Percentiles rank a stretch among this genome's conserved stretches.
phyloP scores from a whole-genome alignment of 2,797 vertebrate species.

The Falco cherrug region DNA sequence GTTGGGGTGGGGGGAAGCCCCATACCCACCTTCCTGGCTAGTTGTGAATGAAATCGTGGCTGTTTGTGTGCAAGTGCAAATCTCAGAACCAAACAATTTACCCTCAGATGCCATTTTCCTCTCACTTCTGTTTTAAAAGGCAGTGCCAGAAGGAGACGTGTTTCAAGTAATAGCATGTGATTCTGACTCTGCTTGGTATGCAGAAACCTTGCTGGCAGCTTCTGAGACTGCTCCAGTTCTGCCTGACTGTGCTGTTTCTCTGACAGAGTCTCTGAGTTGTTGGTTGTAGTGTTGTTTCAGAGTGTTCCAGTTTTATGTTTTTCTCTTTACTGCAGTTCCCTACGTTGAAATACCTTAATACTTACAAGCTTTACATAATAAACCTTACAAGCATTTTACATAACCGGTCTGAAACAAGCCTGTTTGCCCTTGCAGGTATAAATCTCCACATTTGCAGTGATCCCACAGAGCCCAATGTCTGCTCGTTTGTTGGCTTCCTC shows the following conservation, averaged over 20 bases:
- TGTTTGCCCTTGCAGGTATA: background rate
- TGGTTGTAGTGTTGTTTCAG: background rate
- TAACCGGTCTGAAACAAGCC: background rate
- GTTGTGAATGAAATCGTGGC: background rate
- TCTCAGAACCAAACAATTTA: background rate
- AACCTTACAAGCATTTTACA: background rate
- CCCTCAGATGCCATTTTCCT: background rate
- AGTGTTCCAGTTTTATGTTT: background rate
- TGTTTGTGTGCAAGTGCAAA: background rate
- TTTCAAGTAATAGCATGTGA: background rate
- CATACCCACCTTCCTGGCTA: background rate
- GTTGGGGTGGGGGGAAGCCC: rapidly evolving
- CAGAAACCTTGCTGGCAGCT: background rate
- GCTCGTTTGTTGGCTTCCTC: background rate
- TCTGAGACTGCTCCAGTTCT: background rate
- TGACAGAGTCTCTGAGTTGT: background rate
- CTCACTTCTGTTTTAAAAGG: background rate
- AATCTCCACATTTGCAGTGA: background rate
- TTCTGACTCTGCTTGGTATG: background rate
- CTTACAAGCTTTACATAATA: background rate
- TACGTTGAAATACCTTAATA: background rate
- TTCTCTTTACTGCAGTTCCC: background rate
- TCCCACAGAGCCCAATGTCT: background rate
- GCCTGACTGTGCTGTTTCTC: background rate
- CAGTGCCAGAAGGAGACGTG: background rate